phyloP scores from a whole-genome alignment of 2,113 vertebrate genomes.

The Uria aalge region DNA sequence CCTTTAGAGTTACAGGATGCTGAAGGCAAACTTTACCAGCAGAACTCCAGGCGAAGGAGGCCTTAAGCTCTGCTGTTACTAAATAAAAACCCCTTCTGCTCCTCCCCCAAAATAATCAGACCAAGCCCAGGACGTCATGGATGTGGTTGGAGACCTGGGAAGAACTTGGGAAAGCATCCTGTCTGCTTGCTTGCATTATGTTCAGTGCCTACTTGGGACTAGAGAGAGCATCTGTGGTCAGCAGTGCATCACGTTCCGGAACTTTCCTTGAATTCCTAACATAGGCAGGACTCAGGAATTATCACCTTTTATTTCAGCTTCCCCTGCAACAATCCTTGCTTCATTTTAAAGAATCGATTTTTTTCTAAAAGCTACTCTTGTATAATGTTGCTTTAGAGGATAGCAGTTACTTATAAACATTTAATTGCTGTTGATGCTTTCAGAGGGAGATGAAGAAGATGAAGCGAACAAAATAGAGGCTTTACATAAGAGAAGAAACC shows the following conservation, averaged over 20 bases:
- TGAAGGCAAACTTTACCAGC: not conserved
- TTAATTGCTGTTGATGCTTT: slow-evolving; percentile 9
- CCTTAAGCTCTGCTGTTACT: not conserved
- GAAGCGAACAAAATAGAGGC: slow-evolving; percentile 99
- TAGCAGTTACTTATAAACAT: not conserved
- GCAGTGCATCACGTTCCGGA: not conserved
- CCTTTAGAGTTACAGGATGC: not conserved
- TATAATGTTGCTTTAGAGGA: not conserved
- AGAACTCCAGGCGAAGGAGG: not conserved
- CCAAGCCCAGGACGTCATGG: too few relatives aligned
- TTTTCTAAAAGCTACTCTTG: not conserved
- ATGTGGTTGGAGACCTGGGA: too few relatives aligned
- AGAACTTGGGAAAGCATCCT: too few relatives aligned
- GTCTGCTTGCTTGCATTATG: not conserved
- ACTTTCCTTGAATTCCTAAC: not conserved
- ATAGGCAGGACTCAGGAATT: not conserved
- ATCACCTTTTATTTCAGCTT: not conserved
- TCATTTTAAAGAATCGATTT: not conserved
- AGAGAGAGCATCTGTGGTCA: not conserved
- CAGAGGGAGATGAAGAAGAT: slow-evolving; percentile 98
- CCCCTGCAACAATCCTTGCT: not conserved
- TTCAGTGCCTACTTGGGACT: not conserved
- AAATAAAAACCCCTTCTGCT: too few relatives aligned
- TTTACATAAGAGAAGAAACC: slow-evolving; percentile 97
- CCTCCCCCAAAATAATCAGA: too few relatives aligned